These are phyloP conservation scores for Hirtodrosophila histrioides DNA, from an alignment of 2,888 invertebrate species.

Conservation along the genomic window DNA sequence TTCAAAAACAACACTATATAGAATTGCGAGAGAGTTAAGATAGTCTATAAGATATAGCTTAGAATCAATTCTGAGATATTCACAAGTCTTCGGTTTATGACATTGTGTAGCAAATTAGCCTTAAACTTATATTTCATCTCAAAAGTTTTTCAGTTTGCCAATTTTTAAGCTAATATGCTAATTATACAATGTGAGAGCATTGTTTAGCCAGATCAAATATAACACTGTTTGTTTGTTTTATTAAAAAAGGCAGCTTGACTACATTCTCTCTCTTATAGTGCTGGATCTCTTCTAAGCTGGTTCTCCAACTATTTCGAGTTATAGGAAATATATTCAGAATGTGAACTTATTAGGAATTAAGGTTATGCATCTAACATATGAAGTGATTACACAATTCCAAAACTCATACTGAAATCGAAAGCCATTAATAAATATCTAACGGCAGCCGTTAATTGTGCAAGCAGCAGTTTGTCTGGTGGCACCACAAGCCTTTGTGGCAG, in stretches of 20 bases:
- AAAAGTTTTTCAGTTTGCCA: background rate
- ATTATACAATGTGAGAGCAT: constrained; percentile 2
- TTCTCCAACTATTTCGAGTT: constrained; percentile 7
- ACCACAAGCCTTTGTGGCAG: constrained; percentile 16
- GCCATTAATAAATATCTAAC: constrained; percentile 19
- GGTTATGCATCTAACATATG: too few species aligned
- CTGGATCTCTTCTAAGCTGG: background rate
- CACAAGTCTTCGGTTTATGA: too few species aligned
- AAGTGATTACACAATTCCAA: constrained; percentile 29
- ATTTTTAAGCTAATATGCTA: constrained; percentile 14
- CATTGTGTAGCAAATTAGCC: background rate
- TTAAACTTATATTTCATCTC: background rate
- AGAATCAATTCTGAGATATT: too few species aligned
- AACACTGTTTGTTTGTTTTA: constrained; percentile 26
- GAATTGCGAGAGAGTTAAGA: too few species aligned
- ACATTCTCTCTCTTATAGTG: constrained; percentile 3
- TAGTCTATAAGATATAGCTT: too few species aligned
- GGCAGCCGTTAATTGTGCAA: constrained; percentile 39
- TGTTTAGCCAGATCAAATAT: background rate
- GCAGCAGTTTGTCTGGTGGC: constrained; percentile 1
- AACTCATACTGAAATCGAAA: constrained; percentile 38
- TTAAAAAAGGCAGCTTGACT: constrained; percentile 32
- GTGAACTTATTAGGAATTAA: background rate
- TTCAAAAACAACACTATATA: too few species aligned
- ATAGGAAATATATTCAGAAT: background rate